Percentiles rank a stretch among this genome's conserved stretches.
These are phyloP conservation scores for Galeruca laticollis DNA, from an alignment of 2,888 invertebrate species.

Conservation along the genomic window DNA sequence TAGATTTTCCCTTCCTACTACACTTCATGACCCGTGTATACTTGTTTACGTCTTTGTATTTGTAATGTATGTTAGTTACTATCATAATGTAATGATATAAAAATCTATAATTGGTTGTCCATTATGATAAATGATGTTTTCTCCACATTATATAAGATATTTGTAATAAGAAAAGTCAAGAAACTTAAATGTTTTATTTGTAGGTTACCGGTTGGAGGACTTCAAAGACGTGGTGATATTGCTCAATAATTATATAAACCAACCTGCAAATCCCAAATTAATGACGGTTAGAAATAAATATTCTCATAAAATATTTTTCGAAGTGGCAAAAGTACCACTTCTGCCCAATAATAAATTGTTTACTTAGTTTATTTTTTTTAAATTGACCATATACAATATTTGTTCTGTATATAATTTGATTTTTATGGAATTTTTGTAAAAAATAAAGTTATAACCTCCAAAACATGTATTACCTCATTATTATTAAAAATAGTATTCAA, in stretches of 20 bases:
- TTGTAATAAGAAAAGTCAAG: background rate
- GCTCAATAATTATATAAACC: slow-evolving; percentile 82
- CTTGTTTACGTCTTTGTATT: too few species aligned
- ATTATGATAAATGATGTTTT: background rate
- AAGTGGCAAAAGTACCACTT: slow-evolving; percentile 87
- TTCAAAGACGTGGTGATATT: slow-evolving; percentile 78
- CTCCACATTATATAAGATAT: background rate
- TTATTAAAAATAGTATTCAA: background rate
- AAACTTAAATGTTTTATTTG: slow-evolving; percentile 30
- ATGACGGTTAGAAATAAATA: slow-evolving; percentile 93
- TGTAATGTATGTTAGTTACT: too few species aligned
- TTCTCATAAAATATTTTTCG: slow-evolving; percentile 92
- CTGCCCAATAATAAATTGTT: slow-evolving; percentile 61
- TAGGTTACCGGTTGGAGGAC: slow-evolving; percentile 82
- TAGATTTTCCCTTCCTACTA: too few species aligned
- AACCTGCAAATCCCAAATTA: slow-evolving; percentile 82
- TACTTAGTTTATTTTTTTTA: background rate
- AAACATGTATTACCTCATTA: background rate
- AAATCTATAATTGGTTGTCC: too few species aligned
- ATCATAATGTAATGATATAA: too few species aligned
- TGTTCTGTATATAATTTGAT: slow-evolving; percentile 17
- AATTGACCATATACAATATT: slow-evolving; percentile 23
- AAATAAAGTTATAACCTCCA: background rate
- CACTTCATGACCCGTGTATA: too few species aligned
- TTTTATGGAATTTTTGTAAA: background rate